phyloP scores from a whole-genome alignment of 2,113 vertebrate species.

The Raja brachyura region DNA sequence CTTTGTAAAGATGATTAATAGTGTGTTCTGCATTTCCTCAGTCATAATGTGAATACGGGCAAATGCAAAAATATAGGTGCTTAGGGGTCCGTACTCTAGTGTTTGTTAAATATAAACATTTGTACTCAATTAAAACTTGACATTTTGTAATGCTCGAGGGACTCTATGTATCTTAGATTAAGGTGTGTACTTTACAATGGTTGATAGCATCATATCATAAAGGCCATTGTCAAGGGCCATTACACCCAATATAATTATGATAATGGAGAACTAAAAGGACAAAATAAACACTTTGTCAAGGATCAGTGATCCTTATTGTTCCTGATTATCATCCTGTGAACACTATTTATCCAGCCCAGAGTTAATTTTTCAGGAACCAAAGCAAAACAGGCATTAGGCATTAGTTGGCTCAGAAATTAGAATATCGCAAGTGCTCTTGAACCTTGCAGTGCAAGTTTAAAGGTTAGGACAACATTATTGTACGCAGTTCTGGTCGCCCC shows the following conservation, averaged over 20 bases:
- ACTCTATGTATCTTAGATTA: conserved; percentile 17
- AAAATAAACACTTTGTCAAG: neutral
- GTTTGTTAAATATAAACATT: neutral
- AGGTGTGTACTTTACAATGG: neutral
- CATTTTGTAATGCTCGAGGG: neutral
- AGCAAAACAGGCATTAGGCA: neutral
- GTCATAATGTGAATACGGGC: neutral
- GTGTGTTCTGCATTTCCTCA: neutral
- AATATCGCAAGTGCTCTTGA: neutral
- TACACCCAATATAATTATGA: conserved; percentile 5
- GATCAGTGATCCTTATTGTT: conserved; percentile 2
- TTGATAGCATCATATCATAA: neutral
- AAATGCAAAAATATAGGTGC: neutral
- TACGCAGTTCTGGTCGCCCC: too few species aligned
- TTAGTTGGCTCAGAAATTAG: neutral
- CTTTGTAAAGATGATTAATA: neutral
- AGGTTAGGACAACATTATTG: neutral
- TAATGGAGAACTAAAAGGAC: conserved; percentile 11
- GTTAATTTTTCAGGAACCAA: neutral
- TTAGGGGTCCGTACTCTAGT: neutral
- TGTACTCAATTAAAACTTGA: conserved; percentile 9
- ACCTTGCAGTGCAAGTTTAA: neutral
- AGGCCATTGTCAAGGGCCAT: conserved; percentile 10
- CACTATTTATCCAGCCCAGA: neutral
- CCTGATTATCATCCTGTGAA: neutral